phyloP scores from a whole-genome alignment of 2,888 invertebrate species.

The Julus scandinavius region DNA sequence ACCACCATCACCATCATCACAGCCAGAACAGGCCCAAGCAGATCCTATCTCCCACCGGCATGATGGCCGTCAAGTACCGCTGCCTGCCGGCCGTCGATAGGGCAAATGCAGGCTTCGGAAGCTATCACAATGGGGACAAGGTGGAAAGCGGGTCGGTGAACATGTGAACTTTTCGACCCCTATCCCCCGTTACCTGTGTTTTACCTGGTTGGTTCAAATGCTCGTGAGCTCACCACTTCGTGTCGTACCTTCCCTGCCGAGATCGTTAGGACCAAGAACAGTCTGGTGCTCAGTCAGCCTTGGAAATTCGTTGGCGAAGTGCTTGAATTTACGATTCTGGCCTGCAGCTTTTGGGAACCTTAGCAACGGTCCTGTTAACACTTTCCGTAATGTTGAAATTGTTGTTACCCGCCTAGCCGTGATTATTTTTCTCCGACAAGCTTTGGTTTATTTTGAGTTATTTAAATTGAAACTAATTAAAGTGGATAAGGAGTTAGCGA shows the following conservation, averaged over 20 bases:
- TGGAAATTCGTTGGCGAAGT: too few relatives aligned
- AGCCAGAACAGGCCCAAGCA: constrained; percentile 19
- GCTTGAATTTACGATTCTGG: too few relatives aligned
- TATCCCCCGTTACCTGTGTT: background rate
- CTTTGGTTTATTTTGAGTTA: too few relatives aligned
- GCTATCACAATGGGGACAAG: constrained; percentile 44
- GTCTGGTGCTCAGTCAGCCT: too few relatives aligned
- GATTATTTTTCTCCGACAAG: too few relatives aligned
- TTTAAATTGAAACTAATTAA: too few relatives aligned
- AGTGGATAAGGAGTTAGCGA: too few relatives aligned
- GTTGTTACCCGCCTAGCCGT: too few relatives aligned
- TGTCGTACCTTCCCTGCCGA: background rate
- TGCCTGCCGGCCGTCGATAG: background rate
- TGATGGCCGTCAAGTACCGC: constrained; percentile 50
- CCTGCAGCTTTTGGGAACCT: too few relatives aligned
- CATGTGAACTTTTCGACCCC: background rate
- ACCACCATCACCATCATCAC: constrained; percentile 20
- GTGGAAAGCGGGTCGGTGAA: constrained; percentile 24
- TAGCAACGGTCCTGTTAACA: too few relatives aligned
- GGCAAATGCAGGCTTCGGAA: background rate
- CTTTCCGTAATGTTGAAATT: too few relatives aligned
- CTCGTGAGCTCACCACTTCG: background rate
- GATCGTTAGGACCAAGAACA: too few relatives aligned
- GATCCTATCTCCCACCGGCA: constrained; percentile 43
- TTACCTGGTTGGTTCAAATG: constrained; percentile 47